phyloP scores from a whole-genome alignment of 2,888 invertebrate species.

The Sarcophaga variegata region DNA sequence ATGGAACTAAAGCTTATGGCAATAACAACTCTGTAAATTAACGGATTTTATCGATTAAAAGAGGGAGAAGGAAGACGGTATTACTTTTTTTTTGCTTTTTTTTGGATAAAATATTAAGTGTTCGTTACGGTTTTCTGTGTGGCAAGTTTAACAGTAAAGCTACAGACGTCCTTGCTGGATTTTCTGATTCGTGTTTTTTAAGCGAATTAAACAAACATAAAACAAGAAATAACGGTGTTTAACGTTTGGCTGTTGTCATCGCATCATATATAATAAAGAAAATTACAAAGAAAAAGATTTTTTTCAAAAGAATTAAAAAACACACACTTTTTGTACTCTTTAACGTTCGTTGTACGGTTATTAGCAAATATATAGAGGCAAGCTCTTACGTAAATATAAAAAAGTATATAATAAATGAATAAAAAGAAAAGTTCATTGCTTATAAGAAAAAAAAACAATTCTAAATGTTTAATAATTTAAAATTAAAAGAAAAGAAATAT shows the following conservation, averaged over 20 bases:
- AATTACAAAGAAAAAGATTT: conserved; percentile 41
- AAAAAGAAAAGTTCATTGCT: background rate
- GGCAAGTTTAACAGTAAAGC: conserved; percentile 65
- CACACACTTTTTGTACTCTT: conserved; percentile 67
- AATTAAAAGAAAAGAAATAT: background rate
- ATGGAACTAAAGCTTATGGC: too few species aligned
- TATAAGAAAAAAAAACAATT: conserved; percentile 16
- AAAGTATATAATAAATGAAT: conserved; percentile 6
- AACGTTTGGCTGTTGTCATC: conserved; percentile 71
- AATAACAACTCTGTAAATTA: conserved; percentile 51
- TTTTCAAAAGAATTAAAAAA: conserved; percentile 60
- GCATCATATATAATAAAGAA: conserved; percentile 59
- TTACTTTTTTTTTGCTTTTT: background rate
- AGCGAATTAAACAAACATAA: conserved; percentile 64
- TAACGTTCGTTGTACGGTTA: conserved; percentile 69
- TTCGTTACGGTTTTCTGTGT: conserved; percentile 62
- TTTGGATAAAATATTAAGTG: conserved; percentile 35
- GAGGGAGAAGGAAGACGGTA: conserved; percentile 54
- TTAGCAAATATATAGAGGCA: conserved; percentile 67
- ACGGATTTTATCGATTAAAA: conserved; percentile 66
- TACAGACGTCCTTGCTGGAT: conserved; percentile 72
- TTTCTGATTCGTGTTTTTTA: conserved; percentile 67
- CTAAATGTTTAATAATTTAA: conserved; percentile 24
- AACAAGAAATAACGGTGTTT: conserved; percentile 66
- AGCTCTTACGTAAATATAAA: conserved; percentile 72